Base-by-base conservation (phyloP, 2,888 invertebrate species). In the Digitonthophagus gazella region DNA sequence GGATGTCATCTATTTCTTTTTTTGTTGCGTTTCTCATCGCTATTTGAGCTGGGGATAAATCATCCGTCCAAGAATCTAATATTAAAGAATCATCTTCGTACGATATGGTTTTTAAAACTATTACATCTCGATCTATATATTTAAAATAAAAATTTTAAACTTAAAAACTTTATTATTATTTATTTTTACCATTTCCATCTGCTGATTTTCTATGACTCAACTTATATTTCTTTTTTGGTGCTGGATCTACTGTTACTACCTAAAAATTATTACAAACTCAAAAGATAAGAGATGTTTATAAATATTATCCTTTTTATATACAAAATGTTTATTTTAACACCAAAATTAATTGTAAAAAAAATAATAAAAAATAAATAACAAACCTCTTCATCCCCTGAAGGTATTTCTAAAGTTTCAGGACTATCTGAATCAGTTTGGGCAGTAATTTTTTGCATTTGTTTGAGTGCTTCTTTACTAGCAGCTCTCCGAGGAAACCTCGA, bases 21-120 rank as follows among this genome's bases (percentile, higher is more conserved):
- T 90, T 86, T 5, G 88, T 86, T 80, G 87, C 86, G 72, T 88
- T 87, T 73, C 87, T 88, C 0, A 87, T 86, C 58, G 87, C 86
- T 15, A 88, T 78, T 79, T 93, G 93, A 1, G 84, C 86, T 66
- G 89, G 87, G 0, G 89, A 88, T 0, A 93, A 82, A 58, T 90
- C 90, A 71, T 93, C 93, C 54, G 90, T 88, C 86, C 87, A 89
- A 77, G 90, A 91, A 74, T 92, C 91, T 78, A 93, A 84, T 69
- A 89, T 87, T 64, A 91, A 81, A 0, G 87, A 76, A 70, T 80
- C 79, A 66, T 80, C 80, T 5, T 74, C 76, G 20, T 67, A 66
- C 11, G 71, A 70, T 67, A 81, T 77, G 55, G 75, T 79, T 76
- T 80, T 80, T 58, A 82, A 72, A 15, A 82, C 81, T 5, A 81